Conservation (phyloP, 2,797 vertebrate species). For the Valencia hispanica region DNA sequence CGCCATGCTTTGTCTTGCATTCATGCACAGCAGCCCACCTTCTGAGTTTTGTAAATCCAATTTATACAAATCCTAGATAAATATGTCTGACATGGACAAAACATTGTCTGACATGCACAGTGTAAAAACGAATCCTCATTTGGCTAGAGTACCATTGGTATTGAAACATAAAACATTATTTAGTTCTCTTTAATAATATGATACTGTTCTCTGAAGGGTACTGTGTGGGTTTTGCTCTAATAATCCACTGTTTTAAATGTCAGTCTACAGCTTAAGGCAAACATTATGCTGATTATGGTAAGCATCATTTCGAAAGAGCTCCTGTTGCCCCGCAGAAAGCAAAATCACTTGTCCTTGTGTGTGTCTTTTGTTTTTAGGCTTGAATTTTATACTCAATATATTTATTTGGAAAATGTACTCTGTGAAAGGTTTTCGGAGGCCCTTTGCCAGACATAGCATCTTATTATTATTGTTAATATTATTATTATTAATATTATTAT, state of each 20-base stretch:
- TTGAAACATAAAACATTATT: conserved; percentile 50
- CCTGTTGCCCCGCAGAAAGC: conserved; percentile 47
- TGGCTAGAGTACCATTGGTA: conserved; percentile 28
- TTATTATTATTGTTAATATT: too few species aligned
- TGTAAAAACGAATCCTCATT: conserved; percentile 33
- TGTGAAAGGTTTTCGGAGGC: conserved; percentile 53
- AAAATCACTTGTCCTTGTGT: conserved; percentile 48
- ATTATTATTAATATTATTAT: too few species aligned
- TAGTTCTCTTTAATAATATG: conserved; percentile 52
- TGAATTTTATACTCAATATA: conserved; percentile 32
- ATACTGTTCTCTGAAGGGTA: conserved; percentile 48
- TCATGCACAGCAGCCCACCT: conserved; percentile 23
- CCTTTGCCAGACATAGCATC: conserved; percentile 42
- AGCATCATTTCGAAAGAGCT: conserved; percentile 59
- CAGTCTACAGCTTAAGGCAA: conserved; percentile 63
- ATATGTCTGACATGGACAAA: conserved; percentile 34
- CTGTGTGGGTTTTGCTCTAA: conserved; percentile 56
- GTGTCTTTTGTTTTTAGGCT: conserved; percentile 21
- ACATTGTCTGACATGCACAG: conserved; percentile 29
- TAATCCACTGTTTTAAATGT: conserved; percentile 73
- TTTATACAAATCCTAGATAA: conserved; percentile 44
- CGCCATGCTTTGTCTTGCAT: conserved; percentile 23
- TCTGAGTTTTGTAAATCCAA: conserved; percentile 38
- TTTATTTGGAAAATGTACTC: conserved; percentile 46
- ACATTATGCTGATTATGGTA: conserved; percentile 68